phyloP scores from a whole-genome alignment of 2,888 invertebrate genomes.

The Oscheius onirici region DNA sequence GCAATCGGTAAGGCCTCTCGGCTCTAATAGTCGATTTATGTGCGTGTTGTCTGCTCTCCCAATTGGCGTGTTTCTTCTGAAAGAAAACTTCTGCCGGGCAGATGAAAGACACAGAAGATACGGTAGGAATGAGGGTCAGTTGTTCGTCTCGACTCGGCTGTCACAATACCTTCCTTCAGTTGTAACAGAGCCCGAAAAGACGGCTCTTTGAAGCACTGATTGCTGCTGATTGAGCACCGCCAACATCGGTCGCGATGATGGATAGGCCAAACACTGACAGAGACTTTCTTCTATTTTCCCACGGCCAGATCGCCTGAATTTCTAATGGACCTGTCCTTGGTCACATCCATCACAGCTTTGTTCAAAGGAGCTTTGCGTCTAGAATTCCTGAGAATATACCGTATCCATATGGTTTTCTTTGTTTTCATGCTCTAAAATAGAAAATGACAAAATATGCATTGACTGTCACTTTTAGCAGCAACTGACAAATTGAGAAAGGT shows the following conservation, averaged over 20 bases:
- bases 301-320: conserved; percentile 3
- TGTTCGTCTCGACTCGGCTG: conserved; percentile 10
- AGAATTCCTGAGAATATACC: conserved; percentile 27
- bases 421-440: neutral
- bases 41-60: conserved; percentile 22
- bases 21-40: conserved; percentile 31
- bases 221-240: conserved; percentile 24
- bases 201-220: conserved; percentile 29
- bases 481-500: too few relatives aligned
- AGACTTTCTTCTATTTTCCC: neutral
- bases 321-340: conserved; percentile 17
- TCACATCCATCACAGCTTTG: conserved; percentile 23
- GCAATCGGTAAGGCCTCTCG: conserved; percentile 13
- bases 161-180: conserved; percentile 20
- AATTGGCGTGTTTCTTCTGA: neutral
- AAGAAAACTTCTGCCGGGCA: neutral
- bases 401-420: neutral
- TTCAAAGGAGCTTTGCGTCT: conserved; percentile 16
- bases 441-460: too few relatives aligned
- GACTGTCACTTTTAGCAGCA: too few relatives aligned
- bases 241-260: conserved; percentile 24
- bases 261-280: neutral
- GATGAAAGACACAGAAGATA: conserved; percentile 7
- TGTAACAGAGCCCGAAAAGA: conserved; percentile 21
- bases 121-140: conserved; percentile 10